A percentile compares a stretch with the other conserved stretches of the same genome.
phyloP scores from a whole-genome alignment of 2,113 vertebrate genomes.

The Zeus faber region DNA sequence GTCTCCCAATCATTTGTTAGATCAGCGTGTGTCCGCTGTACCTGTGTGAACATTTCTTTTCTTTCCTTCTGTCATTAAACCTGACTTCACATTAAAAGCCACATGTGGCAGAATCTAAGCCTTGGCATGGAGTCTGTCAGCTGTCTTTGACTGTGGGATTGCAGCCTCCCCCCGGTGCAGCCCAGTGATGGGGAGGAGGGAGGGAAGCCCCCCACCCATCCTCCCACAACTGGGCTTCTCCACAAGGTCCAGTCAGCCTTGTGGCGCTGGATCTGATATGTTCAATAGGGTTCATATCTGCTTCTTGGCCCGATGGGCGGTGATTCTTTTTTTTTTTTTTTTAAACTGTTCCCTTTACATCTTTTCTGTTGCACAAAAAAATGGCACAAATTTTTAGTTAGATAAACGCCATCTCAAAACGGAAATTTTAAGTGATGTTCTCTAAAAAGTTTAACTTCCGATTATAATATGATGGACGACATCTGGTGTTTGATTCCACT shows the following conservation, averaged over 20 bases:
- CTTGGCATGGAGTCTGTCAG: slow-evolving; percentile 73
- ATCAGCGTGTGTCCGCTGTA: slow-evolving; percentile 53
- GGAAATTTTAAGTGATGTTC: slow-evolving; percentile 29
- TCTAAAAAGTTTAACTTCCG: slow-evolving; percentile 31
- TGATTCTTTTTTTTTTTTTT: slow-evolving; percentile 51
- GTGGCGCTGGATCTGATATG: slow-evolving; percentile 66
- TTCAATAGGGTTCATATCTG: slow-evolving; percentile 87
- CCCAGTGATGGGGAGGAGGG: slow-evolving; percentile 59
- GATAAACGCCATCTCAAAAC: too few relatives aligned
- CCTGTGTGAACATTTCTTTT: slow-evolving; percentile 38
- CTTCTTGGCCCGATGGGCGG: slow-evolving; percentile 72
- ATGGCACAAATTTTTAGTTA: slow-evolving; percentile 43
- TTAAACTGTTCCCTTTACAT: slow-evolving; percentile 72
- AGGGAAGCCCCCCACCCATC: slow-evolving; percentile 34
- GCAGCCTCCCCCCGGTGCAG: slow-evolving; percentile 78
- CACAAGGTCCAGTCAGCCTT: slow-evolving; percentile 62
- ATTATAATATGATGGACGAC: slow-evolving; percentile 47
- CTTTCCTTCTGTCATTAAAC: slow-evolving; percentile 37
- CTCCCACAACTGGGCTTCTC: slow-evolving; percentile 50
- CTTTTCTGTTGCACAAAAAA: slow-evolving; percentile 77
- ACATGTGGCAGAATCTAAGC: slow-evolving; percentile 49
- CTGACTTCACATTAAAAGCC: slow-evolving; percentile 41
- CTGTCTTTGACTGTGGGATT: slow-evolving; percentile 82
- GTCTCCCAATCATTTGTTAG: slow-evolving; percentile 64
- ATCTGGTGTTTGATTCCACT: slow-evolving; percentile 53